Conservation (phyloP, 2,113 vertebrate genomes). For the Toxotes chatareus region DNA sequence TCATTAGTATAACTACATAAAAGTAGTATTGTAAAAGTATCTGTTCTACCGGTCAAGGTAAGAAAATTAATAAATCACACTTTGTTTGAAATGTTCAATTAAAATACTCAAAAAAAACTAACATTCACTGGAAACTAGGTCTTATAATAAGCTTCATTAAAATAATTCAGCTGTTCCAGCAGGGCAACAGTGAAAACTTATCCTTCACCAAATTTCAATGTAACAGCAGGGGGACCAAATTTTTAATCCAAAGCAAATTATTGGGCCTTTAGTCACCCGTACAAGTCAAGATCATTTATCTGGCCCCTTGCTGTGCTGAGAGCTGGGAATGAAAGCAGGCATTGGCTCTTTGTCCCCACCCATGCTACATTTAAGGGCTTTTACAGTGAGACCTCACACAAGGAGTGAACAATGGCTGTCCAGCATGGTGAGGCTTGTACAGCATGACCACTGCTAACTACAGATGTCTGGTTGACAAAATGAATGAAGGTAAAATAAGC, state of each 20-base stretch:
- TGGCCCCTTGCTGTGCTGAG: slow-evolving; percentile 60
- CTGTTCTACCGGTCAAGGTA: neutral
- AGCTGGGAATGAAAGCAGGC: slow-evolving; percentile 22
- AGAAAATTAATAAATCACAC: neutral
- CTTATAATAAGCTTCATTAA: slow-evolving; percentile 58
- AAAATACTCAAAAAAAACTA: neutral
- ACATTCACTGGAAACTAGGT: neutral
- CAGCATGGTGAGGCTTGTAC: slow-evolving; percentile 23
- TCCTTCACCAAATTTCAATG: slow-evolving; percentile 40
- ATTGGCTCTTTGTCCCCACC: slow-evolving; percentile 33
- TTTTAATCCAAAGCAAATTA: slow-evolving; percentile 77
- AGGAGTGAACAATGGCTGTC: slow-evolving; percentile 57
- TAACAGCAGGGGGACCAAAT: slow-evolving; percentile 43
- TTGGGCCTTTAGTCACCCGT: slow-evolving; percentile 49
- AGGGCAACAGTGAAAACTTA: slow-evolving; percentile 44
- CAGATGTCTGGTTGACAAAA: neutral
- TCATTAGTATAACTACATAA: neutral
- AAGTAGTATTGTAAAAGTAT: neutral
- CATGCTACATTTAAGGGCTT: slow-evolving; percentile 33
- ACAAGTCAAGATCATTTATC: slow-evolving; percentile 70
- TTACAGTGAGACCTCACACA: slow-evolving; percentile 57
- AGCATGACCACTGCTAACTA: neutral
- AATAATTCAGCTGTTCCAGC: slow-evolving; percentile 20
- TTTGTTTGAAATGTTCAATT: neutral
- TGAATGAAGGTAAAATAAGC: neutral